These are phyloP conservation scores for Diploscapter pachys DNA, from an alignment of 1,140 invertebrate genomes.

Conservation along the genomic window DNA sequence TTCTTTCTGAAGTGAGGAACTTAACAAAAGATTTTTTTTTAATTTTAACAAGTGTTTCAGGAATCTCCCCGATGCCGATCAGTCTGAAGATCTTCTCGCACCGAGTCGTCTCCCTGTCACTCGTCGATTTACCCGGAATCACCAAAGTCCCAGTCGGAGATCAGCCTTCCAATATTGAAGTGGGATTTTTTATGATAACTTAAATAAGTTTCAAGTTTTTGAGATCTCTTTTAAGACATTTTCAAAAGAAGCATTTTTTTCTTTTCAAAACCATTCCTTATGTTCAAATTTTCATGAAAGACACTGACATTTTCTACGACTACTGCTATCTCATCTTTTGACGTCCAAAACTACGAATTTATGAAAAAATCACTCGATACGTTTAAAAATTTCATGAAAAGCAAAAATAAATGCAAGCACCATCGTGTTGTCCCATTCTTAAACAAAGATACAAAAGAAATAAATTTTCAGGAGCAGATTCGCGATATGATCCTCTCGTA, in stretches of 20 bases:
- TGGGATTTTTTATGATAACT: slow-evolving; percentile 5
- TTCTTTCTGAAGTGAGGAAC: too few species aligned
- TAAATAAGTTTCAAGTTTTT: too few species aligned
- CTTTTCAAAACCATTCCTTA: too few species aligned
- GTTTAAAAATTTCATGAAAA: too few species aligned
- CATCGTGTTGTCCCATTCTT: neutral
- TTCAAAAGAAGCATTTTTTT: too few species aligned
- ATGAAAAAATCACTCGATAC: too few species aligned
- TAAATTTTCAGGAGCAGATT: slow-evolving; percentile 60
- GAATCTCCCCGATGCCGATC: slow-evolving; percentile 91
- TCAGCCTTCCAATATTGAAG: slow-evolving; percentile 67
- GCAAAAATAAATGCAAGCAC: too few species aligned
- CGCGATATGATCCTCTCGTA: slow-evolving; percentile 64
- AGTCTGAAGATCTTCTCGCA: slow-evolving; percentile 90
- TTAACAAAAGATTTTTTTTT: neutral
- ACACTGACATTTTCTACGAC: too few species aligned
- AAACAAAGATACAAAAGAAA: neutral
- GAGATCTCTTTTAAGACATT: too few species aligned
- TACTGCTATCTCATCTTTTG: too few species aligned
- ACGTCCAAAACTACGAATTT: too few species aligned
- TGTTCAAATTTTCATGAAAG: too few species aligned
- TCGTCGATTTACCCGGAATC: slow-evolving; percentile 96
- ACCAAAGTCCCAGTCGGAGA: slow-evolving; percentile 79
- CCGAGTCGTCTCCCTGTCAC: slow-evolving; percentile 87
- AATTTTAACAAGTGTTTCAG: slow-evolving; percentile 61